phyloP scores from a whole-genome alignment of 1,140 invertebrate genomes.

The Lineus longissimus region DNA sequence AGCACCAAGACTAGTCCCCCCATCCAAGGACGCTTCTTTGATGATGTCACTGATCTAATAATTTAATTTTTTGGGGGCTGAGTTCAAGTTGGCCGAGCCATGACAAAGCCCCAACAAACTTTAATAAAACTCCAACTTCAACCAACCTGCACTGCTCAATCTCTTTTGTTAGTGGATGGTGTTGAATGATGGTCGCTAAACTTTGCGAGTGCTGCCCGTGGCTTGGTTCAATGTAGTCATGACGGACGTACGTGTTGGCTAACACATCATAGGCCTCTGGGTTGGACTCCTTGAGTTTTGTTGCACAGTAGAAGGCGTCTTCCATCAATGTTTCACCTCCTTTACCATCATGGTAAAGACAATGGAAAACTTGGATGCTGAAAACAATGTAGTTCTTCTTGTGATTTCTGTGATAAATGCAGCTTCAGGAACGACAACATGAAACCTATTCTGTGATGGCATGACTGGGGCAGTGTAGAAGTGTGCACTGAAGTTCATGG shows the following conservation, averaged over 20 bases:
- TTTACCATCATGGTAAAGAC: conserved; percentile 59
- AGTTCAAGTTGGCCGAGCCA: too few relatives aligned
- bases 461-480: too few relatives aligned
- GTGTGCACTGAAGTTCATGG: too few relatives aligned
- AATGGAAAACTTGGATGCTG: conserved; percentile 68
- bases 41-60: too few relatives aligned
- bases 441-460: too few relatives aligned
- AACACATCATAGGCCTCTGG: conserved; percentile 61
- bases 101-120: too few relatives aligned
- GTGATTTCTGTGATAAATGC: too few relatives aligned
- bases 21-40: too few relatives aligned
- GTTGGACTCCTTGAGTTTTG: conserved; percentile 56
- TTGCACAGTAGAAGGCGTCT: conserved; percentile 66
- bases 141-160: conserved; percentile 38
- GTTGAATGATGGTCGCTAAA: conserved; percentile 28
- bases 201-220: conserved; percentile 21
- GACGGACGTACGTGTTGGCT: conserved; percentile 58
- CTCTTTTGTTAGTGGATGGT: conserved; percentile 23
- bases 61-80: too few relatives aligned
- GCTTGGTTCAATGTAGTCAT: conserved; percentile 59
- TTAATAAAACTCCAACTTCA: too few relatives aligned
- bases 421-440: too few relatives aligned
- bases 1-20: too few relatives aligned
- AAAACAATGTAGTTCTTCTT: conserved; percentile 7
- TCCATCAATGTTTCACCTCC: conserved; percentile 69